These are phyloP conservation scores for Artibeus jamaicensis DNA, from an alignment of 2,797 vertebrate genomes.

Conservation along the genomic window DNA sequence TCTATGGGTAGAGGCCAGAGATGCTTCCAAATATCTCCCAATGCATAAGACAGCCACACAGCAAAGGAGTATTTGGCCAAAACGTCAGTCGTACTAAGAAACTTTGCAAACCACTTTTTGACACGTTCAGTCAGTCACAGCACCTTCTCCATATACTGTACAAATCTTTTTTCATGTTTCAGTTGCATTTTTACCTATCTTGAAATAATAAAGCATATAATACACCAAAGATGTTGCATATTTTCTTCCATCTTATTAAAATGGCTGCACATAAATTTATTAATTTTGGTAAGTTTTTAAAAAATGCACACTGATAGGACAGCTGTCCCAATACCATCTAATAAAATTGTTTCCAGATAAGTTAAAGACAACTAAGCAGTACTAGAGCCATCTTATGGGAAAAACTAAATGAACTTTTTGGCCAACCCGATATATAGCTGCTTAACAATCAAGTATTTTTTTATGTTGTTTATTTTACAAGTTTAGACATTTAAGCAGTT, in stretches of 20 bases:
- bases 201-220: background rate
- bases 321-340: background rate
- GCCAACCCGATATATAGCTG: background rate
- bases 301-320: background rate
- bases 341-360: background rate
- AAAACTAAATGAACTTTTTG: background rate
- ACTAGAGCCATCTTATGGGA: background rate
- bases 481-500: slow-evolving; percentile 16
- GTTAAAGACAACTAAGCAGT: background rate
- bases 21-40: background rate
- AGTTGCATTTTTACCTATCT: background rate
- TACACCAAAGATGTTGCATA: background rate
- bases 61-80: background rate
- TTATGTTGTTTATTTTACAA: background rate
- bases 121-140: background rate
- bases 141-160: background rate
- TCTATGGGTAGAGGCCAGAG: background rate
- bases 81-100: background rate
- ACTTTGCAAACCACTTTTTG: background rate
- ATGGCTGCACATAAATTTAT: background rate
- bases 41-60: background rate
- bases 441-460: background rate
- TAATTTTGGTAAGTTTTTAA: background rate
- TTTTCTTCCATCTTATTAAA: background rate
- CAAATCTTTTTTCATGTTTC: background rate